Evolutionary conservation across 2,888 invertebrate genomes (phyloP).

Genomic region (Galerucella calmariensis): DNA sequence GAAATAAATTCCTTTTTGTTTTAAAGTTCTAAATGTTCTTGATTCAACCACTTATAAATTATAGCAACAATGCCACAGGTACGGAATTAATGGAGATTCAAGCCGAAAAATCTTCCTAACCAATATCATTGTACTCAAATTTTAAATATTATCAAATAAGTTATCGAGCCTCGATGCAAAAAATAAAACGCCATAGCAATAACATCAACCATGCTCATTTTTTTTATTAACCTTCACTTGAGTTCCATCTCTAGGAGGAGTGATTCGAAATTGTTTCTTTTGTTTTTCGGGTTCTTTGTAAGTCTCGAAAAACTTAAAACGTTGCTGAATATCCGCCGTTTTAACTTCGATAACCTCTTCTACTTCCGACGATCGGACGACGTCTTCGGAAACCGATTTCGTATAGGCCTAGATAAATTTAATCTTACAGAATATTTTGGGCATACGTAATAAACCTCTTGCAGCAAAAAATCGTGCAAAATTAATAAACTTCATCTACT

Average conservation of each 20-base stretch:
- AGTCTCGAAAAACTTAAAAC: conserved; percentile 92
- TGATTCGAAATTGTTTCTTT: conserved; percentile 84
- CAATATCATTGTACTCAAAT: too few species aligned
- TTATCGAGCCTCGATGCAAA: conserved; percentile 28
- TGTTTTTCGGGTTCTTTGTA: conserved; percentile 78
- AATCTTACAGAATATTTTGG: background rate
- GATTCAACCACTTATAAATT: too few species aligned
- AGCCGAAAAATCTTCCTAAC: too few species aligned
- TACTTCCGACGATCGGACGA: conserved; percentile 77
- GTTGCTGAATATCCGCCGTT: conserved; percentile 84
- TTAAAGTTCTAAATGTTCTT: too few species aligned
- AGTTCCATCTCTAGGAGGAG: conserved; percentile 83
- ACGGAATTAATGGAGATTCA: too few species aligned
- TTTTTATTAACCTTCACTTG: conserved; percentile 70
- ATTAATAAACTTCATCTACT: conserved; percentile 2
- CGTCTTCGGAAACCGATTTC: conserved; percentile 72
- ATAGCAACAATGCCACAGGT: too few species aligned
- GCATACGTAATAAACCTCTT: conserved; percentile 4
- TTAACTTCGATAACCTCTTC: conserved; percentile 82
- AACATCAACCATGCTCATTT: conserved; percentile 37
- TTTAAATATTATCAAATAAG: background rate
- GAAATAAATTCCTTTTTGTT: too few species aligned
- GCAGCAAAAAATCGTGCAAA: background rate
- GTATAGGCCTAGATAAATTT: conserved; percentile 63
- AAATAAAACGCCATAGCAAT: conserved; percentile 24